Percentiles rank a stretch among this genome's conserved stretches.
Conservation (phyloP, 1,140 invertebrate genomes). For the Nomia melanderi region DNA sequence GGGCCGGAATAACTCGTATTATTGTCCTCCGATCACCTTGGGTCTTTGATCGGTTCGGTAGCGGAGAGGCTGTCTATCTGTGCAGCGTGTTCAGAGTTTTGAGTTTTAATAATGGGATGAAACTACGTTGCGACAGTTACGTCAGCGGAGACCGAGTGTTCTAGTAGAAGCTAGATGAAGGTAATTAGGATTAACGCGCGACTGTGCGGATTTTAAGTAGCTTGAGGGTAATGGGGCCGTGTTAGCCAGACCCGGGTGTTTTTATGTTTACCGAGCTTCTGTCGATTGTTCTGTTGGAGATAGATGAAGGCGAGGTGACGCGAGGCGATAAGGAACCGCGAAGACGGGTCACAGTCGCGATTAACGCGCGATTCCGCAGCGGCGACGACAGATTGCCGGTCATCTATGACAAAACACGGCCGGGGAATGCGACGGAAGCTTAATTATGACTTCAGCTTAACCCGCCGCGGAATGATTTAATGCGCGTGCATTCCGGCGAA, state of each 20-base stretch:
- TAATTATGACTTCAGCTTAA: background rate
- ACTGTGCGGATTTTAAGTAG: too few relatives aligned
- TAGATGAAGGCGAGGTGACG: too few relatives aligned
- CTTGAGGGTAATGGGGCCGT: too few relatives aligned
- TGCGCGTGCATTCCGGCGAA: constrained; percentile 10
- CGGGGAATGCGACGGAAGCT: background rate
- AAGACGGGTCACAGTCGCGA: constrained; percentile 8
- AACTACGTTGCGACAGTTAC: too few relatives aligned
- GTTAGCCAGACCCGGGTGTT: too few relatives aligned
- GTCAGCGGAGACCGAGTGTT: too few relatives aligned
- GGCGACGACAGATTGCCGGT: background rate
- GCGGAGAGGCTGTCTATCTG: background rate
- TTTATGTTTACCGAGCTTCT: too few relatives aligned
- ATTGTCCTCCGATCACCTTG: background rate
- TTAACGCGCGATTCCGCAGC: background rate
- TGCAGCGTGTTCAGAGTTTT: too few relatives aligned
- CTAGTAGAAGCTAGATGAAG: too few relatives aligned
- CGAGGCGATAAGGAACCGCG: background rate
- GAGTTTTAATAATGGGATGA: too few relatives aligned
- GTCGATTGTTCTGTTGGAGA: too few relatives aligned
- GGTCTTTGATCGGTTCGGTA: background rate
- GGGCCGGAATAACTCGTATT: constrained; percentile 12
- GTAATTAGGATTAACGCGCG: too few relatives aligned
- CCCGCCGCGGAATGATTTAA: constrained; percentile 16
- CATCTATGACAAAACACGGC: background rate